Evolutionary conservation across 2,888 invertebrate genomes (phyloP), one percentile per base, ranked within the genome.

Genomic region (Drosophila mercatorum): DNA sequence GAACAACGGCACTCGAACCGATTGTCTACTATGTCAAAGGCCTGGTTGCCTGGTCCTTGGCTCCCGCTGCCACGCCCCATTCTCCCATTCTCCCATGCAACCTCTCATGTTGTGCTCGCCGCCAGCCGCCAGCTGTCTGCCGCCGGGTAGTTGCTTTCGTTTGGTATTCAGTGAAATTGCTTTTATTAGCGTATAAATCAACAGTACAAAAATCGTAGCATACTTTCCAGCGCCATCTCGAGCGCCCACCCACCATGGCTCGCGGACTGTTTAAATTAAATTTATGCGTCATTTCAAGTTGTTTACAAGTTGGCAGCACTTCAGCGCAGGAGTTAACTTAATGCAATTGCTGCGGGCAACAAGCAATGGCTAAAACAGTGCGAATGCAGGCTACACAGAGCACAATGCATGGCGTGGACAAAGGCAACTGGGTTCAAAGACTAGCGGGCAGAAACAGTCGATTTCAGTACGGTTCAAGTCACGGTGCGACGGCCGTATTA

Each of bases 171-270:
- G 87, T 69, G 72, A 79, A 84, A 84, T 89, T 83, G 84, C 84
- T 89, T 84, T 84, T 86, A 84, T 84, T 88, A 84, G 84, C 84
- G 84, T 81, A 84, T 84, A 84, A 84, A 84, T 84, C 89, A 88
- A 88, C 87, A 86, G 84, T 87, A 83, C 84, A 83, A 86, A 85
- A 86, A 84, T 84, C 87, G 84, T 83, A 86, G 89, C 76, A 81
- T 52, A 77, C 83, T 88, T 82, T 71, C 47, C 67, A 63, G 64
- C 58, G 78, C 31, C 60, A 28, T 28, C n/a, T 51, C 43, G 6
- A 4, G 5, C 28, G 17, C n/a, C 28, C 55, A 3, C 67, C 12
- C 38, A 8, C 28, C 7, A 17, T 6, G 14, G n/a, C 47, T 38
- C 26, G 43, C 41, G 49, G 64, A 62, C 68, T 81, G 81, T 86